phyloP scores from a whole-genome alignment of 2,888 invertebrate species.

The Electrophaes corylata region DNA sequence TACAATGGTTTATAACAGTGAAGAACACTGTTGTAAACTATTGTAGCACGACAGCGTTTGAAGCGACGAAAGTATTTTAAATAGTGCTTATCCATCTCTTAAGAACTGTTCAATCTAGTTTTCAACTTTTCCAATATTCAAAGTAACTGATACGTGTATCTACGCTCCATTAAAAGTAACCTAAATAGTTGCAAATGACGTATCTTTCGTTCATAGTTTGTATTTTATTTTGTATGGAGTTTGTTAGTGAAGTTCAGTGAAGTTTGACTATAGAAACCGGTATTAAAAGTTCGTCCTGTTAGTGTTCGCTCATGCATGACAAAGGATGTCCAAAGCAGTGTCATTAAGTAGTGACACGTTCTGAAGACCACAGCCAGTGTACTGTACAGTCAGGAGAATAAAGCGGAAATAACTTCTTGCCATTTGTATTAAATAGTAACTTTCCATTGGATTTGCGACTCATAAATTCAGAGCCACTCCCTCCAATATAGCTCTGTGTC shows the following conservation, averaged over 20 bases:
- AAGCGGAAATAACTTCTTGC: neutral
- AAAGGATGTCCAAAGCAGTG: constrained; percentile 39
- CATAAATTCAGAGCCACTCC: too few relatives aligned
- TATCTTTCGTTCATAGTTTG: constrained; percentile 21
- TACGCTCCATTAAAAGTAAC: constrained; percentile 9
- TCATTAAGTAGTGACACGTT: constrained; percentile 38
- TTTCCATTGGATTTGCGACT: neutral
- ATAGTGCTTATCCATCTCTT: neutral
- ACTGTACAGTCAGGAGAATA: constrained; percentile 13
- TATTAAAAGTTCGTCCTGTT: constrained; percentile 13
- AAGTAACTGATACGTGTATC: constrained; percentile 23
- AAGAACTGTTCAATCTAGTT: neutral
- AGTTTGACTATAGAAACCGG: constrained; percentile 8
- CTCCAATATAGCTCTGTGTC: too few relatives aligned
- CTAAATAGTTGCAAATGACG: constrained; percentile 23
- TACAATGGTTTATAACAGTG: too few relatives aligned
- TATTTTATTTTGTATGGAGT: constrained; percentile 25
- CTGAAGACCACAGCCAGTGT: constrained; percentile 25
- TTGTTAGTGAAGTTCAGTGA: constrained; percentile 29
- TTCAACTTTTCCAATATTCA: constrained; percentile 5
- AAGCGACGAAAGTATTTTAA: neutral
- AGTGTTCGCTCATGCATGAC: constrained; percentile 25
- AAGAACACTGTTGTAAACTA: too few relatives aligned
- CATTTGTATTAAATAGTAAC: too few relatives aligned
- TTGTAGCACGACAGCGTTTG: too few relatives aligned